These are phyloP conservation scores for Hemiprocne comata DNA, from an alignment of 2,113 vertebrate species.

Conservation along the genomic window DNA sequence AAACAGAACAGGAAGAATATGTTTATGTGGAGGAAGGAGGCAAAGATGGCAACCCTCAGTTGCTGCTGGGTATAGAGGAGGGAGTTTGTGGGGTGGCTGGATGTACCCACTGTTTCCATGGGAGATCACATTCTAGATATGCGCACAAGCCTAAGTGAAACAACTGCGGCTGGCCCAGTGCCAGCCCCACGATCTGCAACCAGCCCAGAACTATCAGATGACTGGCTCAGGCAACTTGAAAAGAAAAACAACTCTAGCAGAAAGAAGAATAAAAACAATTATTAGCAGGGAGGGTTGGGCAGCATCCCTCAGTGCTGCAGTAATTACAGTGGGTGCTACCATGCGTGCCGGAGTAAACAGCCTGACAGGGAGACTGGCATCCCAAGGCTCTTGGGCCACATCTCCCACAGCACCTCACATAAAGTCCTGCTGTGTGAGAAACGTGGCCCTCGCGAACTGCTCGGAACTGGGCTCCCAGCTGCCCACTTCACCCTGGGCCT, in stretches of 20 bases:
- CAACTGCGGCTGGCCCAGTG: fast-evolving
- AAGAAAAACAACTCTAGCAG: neutral
- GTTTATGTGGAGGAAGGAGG: neutral
- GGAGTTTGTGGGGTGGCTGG: fast-evolving
- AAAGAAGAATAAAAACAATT: neutral
- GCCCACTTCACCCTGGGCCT: neutral
- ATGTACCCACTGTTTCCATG: fast-evolving
- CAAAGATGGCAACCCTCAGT: neutral
- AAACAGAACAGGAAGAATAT: neutral
- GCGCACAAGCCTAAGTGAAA: neutral
- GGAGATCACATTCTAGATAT: fast-evolving
- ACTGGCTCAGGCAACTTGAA: fast-evolving
- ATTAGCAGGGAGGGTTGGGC: neutral
- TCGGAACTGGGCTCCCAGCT: too few relatives aligned
- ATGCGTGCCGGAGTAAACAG: neutral
- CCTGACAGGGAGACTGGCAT: fast-evolving
- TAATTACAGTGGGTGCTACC: neutral
- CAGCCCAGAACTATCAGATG: neutral
- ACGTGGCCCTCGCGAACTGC: too few relatives aligned
- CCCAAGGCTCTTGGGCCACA: fast-evolving
- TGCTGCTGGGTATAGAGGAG: neutral
- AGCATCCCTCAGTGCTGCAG: neutral
- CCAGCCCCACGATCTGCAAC: neutral
- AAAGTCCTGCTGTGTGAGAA: neutral
- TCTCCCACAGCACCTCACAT: neutral